A percentile compares a stretch with the other conserved stretches of the same genome.
These are phyloP conservation scores for Bovichtus diacanthus DNA, from an alignment of 2,797 vertebrate genomes.

Conservation along the genomic window DNA sequence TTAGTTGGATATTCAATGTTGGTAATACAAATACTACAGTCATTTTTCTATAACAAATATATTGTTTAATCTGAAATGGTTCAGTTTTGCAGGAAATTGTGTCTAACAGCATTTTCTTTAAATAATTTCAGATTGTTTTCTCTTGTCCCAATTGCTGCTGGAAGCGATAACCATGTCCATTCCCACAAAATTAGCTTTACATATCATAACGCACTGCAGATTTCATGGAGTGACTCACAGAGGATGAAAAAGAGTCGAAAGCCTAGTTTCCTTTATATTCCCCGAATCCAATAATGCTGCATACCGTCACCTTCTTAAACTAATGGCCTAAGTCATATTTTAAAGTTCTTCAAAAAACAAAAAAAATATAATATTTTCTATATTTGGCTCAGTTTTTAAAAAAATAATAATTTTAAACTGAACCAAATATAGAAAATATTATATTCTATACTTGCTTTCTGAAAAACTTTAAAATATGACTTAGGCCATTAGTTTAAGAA, in stretches of 20 bases:
- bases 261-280: not conserved
- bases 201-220: not conserved
- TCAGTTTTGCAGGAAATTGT: not conserved
- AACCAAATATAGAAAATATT: no score
- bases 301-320: no score
- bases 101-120: not conserved
- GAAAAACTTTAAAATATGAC: no score
- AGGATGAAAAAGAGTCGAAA: not conserved
- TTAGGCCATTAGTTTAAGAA: no score
- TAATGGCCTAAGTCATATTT: no score
- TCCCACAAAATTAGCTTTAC: not conserved
- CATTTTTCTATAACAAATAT: not conserved
- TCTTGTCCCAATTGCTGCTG: not conserved
- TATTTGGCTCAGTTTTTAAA: no score
- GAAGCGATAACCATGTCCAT: not conserved
- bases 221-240: not conserved
- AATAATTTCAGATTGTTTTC: not conserved
- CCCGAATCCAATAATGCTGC: conserved; percentile 64
- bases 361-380: no score
- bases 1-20: not conserved
- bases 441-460: no score
- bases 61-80: not conserved
- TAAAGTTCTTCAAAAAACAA: no score
- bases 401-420: no score
- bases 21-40: not conserved